Evolutionary conservation across 2,113 vertebrate species (phyloP).

Genomic region (Hypomesus transpacificus): DNA sequence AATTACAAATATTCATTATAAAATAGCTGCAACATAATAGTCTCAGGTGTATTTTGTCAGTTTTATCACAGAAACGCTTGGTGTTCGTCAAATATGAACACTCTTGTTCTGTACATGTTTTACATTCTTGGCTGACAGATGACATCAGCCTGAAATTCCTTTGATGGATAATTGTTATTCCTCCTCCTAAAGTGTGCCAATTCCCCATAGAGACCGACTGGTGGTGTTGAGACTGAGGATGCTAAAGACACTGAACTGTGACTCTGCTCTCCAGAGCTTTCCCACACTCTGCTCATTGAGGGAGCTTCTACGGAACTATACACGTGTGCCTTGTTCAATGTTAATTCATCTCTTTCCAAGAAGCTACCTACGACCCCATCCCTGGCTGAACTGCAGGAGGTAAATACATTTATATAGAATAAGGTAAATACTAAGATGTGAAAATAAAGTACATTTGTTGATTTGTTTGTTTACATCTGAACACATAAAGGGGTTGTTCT

Average conservation of each 20-base stretch:
- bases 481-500: no score
- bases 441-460: background rate
- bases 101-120: background rate
- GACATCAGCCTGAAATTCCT: background rate
- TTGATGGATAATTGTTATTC: background rate
- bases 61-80: no score
- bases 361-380: slow-evolving; percentile 33
- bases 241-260: slow-evolving; percentile 66
- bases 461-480: no score
- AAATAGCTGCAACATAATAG: no score
- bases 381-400: slow-evolving; percentile 13
- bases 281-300: slow-evolving; percentile 68
- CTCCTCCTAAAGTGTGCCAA: slow-evolving; percentile 59
- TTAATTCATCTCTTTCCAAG: slow-evolving; percentile 57
- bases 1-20: no score
- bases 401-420: background rate
- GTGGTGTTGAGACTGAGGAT: slow-evolving; percentile 46
- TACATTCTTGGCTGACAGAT: background rate
- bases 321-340: slow-evolving; percentile 73
- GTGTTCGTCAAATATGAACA: no score
- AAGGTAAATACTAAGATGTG: background rate
- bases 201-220: slow-evolving; percentile 46
- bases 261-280: slow-evolving; percentile 64
- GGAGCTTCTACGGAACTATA: slow-evolving; percentile 52
- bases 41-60: no score